These are phyloP conservation scores for Nesometra sesokonis DNA, from an alignment of 35 echinoderm and acorn worm species.

Conservation along the genomic window DNA sequence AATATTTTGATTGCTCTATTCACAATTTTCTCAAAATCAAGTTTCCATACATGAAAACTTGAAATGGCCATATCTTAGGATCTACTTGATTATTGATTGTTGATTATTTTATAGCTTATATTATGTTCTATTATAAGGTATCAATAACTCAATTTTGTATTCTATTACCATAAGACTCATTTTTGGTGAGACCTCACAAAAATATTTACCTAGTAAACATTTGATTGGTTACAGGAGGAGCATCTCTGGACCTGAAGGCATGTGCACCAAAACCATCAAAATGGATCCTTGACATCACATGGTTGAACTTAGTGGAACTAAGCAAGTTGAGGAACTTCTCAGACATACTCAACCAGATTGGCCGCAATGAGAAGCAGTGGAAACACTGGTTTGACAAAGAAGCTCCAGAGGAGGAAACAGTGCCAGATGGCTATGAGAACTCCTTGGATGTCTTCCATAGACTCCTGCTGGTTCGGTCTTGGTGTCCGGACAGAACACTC, in stretches of 20 bases:
- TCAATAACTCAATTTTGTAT: too few relatives aligned
- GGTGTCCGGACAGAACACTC: slow-evolving; percentile 94
- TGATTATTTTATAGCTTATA: too few relatives aligned
- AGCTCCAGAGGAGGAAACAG: slow-evolving; percentile 75
- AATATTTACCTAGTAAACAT: too few relatives aligned
- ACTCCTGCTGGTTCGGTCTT: slow-evolving; percentile 75
- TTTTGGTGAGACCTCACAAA: too few relatives aligned
- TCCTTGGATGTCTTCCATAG: slow-evolving; percentile 86
- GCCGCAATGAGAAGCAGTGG: slow-evolving; percentile 96
- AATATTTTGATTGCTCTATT: too few relatives aligned
- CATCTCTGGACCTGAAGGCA: slow-evolving; percentile 78
- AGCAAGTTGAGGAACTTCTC: slow-evolving; percentile 86
- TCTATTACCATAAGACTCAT: too few relatives aligned
- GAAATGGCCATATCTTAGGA: too few relatives aligned
- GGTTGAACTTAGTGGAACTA: slow-evolving; percentile 96
- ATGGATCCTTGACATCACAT: slow-evolving; percentile 96
- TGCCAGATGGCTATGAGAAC: slow-evolving; percentile 93
- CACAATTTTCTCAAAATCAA: too few relatives aligned
- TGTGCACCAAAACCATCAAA: slow-evolving; percentile 86
- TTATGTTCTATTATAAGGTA: too few relatives aligned
- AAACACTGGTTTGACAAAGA: slow-evolving; percentile 99
- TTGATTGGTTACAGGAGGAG: slow-evolving; percentile 66
- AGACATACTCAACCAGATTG: slow-evolving; percentile 87
- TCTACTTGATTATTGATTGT: too few relatives aligned
- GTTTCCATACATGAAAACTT: too few relatives aligned